These are phyloP conservation scores for Seira ritae DNA, from an alignment of 2,888 invertebrate genomes.

Conservation along the genomic window DNA sequence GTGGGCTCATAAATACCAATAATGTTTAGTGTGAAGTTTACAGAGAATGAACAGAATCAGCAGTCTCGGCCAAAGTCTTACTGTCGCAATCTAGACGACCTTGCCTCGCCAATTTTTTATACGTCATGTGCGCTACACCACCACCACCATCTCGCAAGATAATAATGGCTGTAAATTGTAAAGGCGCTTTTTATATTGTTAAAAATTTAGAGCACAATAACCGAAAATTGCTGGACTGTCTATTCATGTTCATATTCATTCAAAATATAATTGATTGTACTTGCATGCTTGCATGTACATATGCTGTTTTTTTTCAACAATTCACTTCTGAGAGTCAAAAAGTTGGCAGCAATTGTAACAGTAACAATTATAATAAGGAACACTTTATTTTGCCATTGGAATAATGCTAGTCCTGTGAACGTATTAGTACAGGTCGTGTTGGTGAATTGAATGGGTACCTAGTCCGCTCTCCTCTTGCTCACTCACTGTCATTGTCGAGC, in stretches of 20 bases:
- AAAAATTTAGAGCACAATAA: conserved; percentile 14
- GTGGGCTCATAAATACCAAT: conserved; percentile 16
- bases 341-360: conserved; percentile 27
- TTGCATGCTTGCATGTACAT: neutral
- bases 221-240: conserved; percentile 11
- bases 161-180: conserved; percentile 1
- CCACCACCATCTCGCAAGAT: neutral
- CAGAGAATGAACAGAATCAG: neutral
- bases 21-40: neutral
- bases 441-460: neutral
- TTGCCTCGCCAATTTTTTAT: conserved; percentile 49
- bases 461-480: neutral
- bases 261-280: neutral
- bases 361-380: conserved; percentile 52
- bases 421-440: neutral
- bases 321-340: conserved; percentile 36
- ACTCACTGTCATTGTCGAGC: conserved; percentile 14
- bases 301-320: neutral
- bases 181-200: neutral
- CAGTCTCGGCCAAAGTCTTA: conserved; percentile 4
- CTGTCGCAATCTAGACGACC: conserved; percentile 53
- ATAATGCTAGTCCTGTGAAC: neutral
- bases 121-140: neutral
- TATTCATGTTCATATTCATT: neutral
- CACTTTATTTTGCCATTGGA: conserved; percentile 20